phyloP scores from a whole-genome alignment of 2,888 invertebrate genomes.

The Sminthurinus aureus region DNA sequence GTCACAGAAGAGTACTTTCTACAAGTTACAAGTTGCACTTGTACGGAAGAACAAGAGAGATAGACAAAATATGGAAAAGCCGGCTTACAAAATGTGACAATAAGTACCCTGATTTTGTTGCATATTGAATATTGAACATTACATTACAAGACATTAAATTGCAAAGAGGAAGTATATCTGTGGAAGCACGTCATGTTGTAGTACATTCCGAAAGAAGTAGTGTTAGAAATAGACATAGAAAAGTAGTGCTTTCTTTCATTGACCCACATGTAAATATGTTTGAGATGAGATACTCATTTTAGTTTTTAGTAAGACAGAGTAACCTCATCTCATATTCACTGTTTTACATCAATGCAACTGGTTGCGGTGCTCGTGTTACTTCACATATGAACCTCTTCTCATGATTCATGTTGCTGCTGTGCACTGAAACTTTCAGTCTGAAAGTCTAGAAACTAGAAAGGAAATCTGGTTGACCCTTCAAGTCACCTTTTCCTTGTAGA shows the following conservation, averaged over 20 bases:
- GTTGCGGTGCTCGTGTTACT: too few species aligned
- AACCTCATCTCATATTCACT: too few species aligned
- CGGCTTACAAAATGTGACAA: conserved; percentile 9
- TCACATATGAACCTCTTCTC: conserved; percentile 27
- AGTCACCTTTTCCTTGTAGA: conserved; percentile 49
- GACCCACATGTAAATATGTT: too few species aligned
- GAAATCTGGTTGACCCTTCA: conserved; percentile 55
- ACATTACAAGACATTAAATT: not conserved
- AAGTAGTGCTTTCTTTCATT: too few species aligned
- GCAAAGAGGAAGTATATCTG: not conserved
- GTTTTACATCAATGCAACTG: too few species aligned
- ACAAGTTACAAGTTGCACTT: not conserved
- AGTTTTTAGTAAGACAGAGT: too few species aligned
- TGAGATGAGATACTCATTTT: too few species aligned
- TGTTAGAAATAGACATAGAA: too few species aligned
- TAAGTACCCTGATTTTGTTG: not conserved
- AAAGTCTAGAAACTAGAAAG: too few species aligned
- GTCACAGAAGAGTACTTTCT: conserved; percentile 24
- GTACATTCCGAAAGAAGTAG: too few species aligned
- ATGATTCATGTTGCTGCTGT: conserved; percentile 27
- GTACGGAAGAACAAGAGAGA: not conserved
- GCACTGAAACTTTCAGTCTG: conserved; percentile 35
- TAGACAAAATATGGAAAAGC: not conserved
- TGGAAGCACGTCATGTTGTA: not conserved
- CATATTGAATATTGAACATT: too few species aligned